phyloP scores from a whole-genome alignment of 2,113 vertebrate species.

The Eulemur macaco region DNA sequence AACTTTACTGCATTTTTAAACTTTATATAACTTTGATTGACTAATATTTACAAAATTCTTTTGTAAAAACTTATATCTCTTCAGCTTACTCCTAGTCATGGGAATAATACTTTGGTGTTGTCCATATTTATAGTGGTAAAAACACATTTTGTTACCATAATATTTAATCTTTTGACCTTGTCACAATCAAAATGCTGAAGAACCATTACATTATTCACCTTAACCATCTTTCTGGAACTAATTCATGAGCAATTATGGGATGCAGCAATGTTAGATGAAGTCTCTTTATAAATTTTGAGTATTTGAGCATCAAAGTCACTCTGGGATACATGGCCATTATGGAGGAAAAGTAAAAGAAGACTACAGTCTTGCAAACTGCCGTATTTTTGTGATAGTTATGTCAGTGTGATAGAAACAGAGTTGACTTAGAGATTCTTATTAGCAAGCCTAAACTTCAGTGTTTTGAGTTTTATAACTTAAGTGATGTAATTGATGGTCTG shows the following conservation, averaged over 20 bases:
- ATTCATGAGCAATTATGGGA: not conserved
- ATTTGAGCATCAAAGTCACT: not conserved
- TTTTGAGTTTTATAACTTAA: not conserved
- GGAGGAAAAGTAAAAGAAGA: not conserved
- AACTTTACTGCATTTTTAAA: not conserved
- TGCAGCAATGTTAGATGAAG: constrained; percentile 23
- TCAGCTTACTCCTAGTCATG: not conserved
- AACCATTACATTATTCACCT: not conserved
- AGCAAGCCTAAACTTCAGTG: not conserved
- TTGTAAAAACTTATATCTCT: constrained; percentile 11
- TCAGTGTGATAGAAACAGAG: not conserved
- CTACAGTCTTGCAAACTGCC: not conserved
- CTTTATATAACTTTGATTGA: not conserved
- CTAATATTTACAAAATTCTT: not conserved
- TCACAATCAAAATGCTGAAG: not conserved
- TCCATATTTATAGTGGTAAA: constrained; percentile 27
- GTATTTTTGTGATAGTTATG: constrained; percentile 54
- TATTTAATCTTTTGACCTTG: constrained; percentile 29
- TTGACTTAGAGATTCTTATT: not conserved
- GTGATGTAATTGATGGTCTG: constrained; percentile 12
- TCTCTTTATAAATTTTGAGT: not conserved
- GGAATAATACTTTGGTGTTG: not conserved
- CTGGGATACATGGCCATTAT: constrained; percentile 40
- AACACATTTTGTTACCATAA: not conserved
- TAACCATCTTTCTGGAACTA: constrained; percentile 52